Conservation (phyloP, 2,113 vertebrate species). For the Grus americana region DNA sequence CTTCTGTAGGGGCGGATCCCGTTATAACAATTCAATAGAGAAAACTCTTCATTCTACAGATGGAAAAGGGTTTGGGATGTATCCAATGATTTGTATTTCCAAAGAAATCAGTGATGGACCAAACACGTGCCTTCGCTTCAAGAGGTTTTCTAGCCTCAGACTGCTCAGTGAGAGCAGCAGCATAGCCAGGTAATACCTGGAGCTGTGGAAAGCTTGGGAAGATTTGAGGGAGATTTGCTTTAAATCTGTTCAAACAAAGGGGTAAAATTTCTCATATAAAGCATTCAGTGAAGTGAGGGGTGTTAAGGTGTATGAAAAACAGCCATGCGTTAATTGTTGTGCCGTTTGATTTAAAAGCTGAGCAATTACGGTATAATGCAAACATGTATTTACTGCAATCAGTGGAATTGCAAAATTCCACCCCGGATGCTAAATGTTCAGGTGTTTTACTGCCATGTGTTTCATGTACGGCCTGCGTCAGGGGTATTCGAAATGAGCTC, state of each 20-base stretch:
- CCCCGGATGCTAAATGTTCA: neutral
- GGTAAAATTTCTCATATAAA: neutral
- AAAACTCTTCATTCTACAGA: neutral
- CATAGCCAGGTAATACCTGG: neutral
- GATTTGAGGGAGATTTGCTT: neutral
- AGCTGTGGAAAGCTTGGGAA: neutral
- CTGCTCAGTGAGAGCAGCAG: neutral
- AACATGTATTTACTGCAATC: slow-evolving; percentile 32
- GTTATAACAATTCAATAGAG: neutral
- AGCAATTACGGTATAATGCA: slow-evolving; percentile 7
- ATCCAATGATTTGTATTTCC: neutral
- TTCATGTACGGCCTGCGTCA: neutral
- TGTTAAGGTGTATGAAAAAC: neutral
- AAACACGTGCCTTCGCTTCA: neutral
- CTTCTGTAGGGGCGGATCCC: neutral
- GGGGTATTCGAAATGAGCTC: neutral
- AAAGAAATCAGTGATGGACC: neutral
- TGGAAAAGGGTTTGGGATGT: neutral
- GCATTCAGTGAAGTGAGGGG: neutral
- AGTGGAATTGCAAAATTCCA: neutral
- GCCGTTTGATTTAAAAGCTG: slow-evolving; percentile 18
- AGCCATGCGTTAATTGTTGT: neutral
- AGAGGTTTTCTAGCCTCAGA: neutral
- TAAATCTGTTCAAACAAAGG: neutral
- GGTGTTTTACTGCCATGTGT: neutral